phyloP scores from a whole-genome alignment of 2,888 invertebrate genomes.

The Palloptera scutellata region DNA sequence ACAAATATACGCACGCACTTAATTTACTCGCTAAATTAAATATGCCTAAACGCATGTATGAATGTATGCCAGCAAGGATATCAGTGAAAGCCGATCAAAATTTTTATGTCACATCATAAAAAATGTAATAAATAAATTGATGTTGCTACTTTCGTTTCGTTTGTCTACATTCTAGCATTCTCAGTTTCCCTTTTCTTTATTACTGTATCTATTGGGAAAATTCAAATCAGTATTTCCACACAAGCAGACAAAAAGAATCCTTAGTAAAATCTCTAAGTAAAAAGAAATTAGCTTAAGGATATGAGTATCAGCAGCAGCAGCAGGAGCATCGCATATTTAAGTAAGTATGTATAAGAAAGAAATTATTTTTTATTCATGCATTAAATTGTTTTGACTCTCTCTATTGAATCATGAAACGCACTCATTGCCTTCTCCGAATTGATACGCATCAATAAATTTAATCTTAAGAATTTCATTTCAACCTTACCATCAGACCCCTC shows the following conservation, averaged over 20 bases:
- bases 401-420: background rate
- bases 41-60: background rate
- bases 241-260: too few species aligned
- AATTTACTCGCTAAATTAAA: background rate
- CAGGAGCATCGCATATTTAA: background rate
- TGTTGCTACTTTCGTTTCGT: background rate
- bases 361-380: slow-evolving; percentile 63
- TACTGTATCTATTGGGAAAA: too few species aligned
- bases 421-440: slow-evolving; percentile 2
- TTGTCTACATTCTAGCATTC: too few species aligned
- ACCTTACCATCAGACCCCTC: too few species aligned
- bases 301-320: slow-evolving; percentile 3
- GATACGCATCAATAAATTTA: slow-evolving; percentile 30
- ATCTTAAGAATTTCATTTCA: slow-evolving; percentile 22
- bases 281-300: background rate
- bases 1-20: slow-evolving; percentile 26
- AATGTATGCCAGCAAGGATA: slow-evolving; percentile 3
- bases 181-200: too few species aligned
- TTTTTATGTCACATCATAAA: slow-evolving; percentile 39
- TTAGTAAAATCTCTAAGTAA: background rate
- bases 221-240: too few species aligned
- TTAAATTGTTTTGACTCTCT: slow-evolving; percentile 62
- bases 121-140: slow-evolving; percentile 35
- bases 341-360: slow-evolving; percentile 36
- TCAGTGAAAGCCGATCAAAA: slow-evolving; percentile 28